Conservation (phyloP, 2,888 invertebrate species). For the Cataglyphis cursor region DNA sequence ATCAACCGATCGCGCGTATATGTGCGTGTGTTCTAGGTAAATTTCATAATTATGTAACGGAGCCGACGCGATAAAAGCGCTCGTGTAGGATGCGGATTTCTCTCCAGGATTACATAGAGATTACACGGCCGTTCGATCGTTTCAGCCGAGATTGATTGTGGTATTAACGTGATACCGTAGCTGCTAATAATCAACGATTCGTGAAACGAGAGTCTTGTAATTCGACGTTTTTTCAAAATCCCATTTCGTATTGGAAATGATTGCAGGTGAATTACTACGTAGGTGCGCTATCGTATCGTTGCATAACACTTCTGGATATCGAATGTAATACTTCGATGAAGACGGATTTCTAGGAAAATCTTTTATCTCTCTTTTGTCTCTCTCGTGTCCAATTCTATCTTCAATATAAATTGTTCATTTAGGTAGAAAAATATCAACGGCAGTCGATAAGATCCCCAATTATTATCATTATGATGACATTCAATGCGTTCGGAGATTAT, state of each 20-base stretch:
- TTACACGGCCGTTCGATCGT: constrained; percentile 52
- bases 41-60: constrained; percentile 58
- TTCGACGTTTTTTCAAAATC: constrained; percentile 1
- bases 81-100: constrained; percentile 34
- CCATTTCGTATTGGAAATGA: constrained; percentile 19
- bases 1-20: not conserved
- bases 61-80: constrained; percentile 39
- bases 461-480: not conserved
- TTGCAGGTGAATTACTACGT: not conserved
- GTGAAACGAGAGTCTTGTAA: constrained; percentile 35
- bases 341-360: constrained; percentile 13
- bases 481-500: not conserved
- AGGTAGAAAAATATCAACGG: not conserved
- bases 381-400: not conserved
- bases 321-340: not conserved
- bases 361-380: constrained; percentile 4
- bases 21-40: constrained; percentile 16
- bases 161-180: constrained; percentile 7
- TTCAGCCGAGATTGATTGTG: constrained; percentile 46
- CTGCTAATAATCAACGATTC: constrained; percentile 33
- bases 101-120: constrained; percentile 45
- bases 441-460: not conserved
- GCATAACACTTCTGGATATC: constrained; percentile 3
- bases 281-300: not conserved
- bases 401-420: not conserved